Evolutionary conservation across 1,140 invertebrate species (phyloP).

Genomic region (Archivesica marissinica): DNA sequence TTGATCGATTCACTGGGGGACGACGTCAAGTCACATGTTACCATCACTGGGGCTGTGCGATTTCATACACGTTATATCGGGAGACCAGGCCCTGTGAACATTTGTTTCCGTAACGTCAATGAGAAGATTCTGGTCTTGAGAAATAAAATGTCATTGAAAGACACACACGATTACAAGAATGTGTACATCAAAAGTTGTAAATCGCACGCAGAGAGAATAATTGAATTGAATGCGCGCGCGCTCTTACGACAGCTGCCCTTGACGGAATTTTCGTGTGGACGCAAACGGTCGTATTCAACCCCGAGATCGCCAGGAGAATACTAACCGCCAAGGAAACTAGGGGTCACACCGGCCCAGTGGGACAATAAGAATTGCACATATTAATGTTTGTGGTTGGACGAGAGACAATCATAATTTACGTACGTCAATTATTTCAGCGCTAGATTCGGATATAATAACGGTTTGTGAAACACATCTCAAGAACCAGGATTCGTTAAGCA

Average conservation of each 20-base stretch:
- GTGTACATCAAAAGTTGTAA: slow-evolving; percentile 36
- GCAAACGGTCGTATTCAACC: slow-evolving; percentile 36
- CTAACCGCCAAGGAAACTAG: no score
- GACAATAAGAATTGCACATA: slow-evolving; percentile 33
- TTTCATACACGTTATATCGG: no score
- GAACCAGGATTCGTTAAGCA: neutral
- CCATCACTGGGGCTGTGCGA: no score
- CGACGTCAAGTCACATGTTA: no score
- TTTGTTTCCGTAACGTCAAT: no score
- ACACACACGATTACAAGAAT: neutral
- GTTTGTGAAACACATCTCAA: slow-evolving; percentile 42
- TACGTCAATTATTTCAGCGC: neutral
- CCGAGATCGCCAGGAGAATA: no score
- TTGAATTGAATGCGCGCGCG: slow-evolving; percentile 23
- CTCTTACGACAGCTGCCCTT: slow-evolving; percentile 31
- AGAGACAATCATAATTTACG: slow-evolving; percentile 43
- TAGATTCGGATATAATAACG: slow-evolving; percentile 47
- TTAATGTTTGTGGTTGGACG: slow-evolving; percentile 55
- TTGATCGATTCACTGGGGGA: no score
- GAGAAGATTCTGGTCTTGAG: neutral
- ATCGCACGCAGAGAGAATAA: slow-evolving; percentile 14
- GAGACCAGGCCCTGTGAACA: no score
- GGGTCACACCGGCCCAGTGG: slow-evolving; percentile 35
- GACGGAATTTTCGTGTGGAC: slow-evolving; percentile 42
- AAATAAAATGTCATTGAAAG: slow-evolving; percentile 8